Evolutionary conservation across 2,113 vertebrate species (phyloP).

Genomic region (Sturnira hondurensis): DNA sequence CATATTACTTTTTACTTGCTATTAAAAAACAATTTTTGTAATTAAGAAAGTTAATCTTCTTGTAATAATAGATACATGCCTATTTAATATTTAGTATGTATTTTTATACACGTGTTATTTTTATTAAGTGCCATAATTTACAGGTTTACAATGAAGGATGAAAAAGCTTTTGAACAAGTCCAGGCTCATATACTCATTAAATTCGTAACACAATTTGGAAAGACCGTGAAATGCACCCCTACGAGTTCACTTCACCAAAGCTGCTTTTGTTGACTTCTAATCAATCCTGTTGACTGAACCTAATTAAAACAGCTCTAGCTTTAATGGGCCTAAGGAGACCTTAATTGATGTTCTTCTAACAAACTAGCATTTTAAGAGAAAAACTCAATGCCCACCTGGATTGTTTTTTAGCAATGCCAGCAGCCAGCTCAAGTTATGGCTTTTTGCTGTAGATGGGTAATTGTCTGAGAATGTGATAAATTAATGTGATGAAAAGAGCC

Average conservation of each 20-base stretch:
- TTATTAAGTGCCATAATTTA: not conserved
- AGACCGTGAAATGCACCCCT: not conserved
- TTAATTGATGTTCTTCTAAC: conserved; percentile 24
- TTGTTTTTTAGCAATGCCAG: not conserved
- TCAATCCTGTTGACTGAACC: conserved; percentile 20
- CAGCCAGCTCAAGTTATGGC: not conserved
- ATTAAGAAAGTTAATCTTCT: not conserved
- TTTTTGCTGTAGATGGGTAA: not conserved
- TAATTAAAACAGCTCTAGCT: conserved; percentile 37
- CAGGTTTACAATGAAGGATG: not conserved
- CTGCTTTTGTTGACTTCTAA: not conserved
- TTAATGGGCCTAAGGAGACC: not conserved
- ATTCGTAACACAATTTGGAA: conserved; percentile 4
- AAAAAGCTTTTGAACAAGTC: not conserved
- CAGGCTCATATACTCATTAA: not conserved
- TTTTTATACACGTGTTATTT: not conserved
- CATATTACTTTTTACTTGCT: not conserved
- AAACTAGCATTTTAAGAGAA: conserved; percentile 1
- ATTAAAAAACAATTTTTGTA: not conserved
- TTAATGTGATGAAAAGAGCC: not conserved
- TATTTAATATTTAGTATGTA: conserved; percentile 15
- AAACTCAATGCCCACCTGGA: conserved; percentile 9
- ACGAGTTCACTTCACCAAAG: not conserved
- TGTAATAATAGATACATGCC: not conserved
- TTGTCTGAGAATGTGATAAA: not conserved